phyloP scores from a whole-genome alignment of 2,797 vertebrate species.

The Poeciliopsis paucimaculata region DNA sequence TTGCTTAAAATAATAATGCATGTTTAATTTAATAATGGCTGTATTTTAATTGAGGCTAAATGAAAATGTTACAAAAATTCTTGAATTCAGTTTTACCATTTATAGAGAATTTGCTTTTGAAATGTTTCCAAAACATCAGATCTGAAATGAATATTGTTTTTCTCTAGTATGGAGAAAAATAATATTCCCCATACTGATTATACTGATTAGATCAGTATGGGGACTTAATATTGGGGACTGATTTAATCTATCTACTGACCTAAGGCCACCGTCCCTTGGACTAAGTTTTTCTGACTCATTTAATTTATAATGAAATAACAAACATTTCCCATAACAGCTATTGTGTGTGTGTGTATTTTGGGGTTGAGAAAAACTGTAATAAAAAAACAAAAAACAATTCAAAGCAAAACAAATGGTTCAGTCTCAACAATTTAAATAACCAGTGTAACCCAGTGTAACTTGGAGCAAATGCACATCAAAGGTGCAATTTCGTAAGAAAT shows the following conservation, averaged over 20 bases:
- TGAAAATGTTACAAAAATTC: not conserved
- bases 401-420: not conserved
- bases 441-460: not conserved
- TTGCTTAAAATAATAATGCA: not conserved
- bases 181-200: no score
- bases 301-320: not conserved
- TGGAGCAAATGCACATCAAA: not conserved
- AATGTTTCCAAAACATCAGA: not conserved
- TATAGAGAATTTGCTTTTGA: not conserved
- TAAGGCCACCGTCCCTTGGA: no score
- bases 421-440: not conserved
- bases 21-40: slow-evolving; percentile 2
- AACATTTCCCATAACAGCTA: not conserved
- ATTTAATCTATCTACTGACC: no score
- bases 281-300: no score
- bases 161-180: not conserved
- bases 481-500: not conserved
- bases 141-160: not conserved
- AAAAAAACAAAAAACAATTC: not conserved
- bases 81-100: not conserved
- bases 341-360: not conserved
- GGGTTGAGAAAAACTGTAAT: not conserved
- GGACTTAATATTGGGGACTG: no score
- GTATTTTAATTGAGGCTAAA: not conserved
- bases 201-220: no score